Base-by-base conservation (phyloP, 2,797 vertebrate species). In the Megalops cyprinoides region DNA sequence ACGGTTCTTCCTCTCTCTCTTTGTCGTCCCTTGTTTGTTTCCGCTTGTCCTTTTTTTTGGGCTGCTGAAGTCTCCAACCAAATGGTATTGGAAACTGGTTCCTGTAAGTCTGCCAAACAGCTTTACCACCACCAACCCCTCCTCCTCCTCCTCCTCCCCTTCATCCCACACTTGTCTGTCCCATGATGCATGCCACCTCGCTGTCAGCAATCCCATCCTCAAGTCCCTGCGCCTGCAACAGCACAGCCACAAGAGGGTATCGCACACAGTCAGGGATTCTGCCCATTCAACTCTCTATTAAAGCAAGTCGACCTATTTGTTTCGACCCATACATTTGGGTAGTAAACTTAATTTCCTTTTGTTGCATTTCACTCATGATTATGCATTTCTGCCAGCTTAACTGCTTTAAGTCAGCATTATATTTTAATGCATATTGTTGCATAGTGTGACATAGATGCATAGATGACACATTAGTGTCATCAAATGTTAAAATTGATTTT, bases 51-150 rank as follows among this genome's bases (percentile, higher is more conserved):
- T 90, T 94, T 85, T 90, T 58, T 71, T 80, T 88, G 79, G 85
- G 85, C 93, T 92, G 92, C 93, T 93, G 95, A 97, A 99, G 98
- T 99, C 97, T 94, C 97, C 98, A 92, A 98, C 97, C 95, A 99
- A 99, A 95, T 99, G 98, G 98, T 99, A 98, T 94, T 98, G 97
- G 98, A 99, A 99, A 95, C 96, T 99, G 95, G 97, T 99, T 92
- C 98, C 98, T 95, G 98, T 99, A 98, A 99, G 97, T 99, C 91
- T 90, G 90, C 89, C 82, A 87, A 90, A 89, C 89, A 84, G 78
- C 85, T 90, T 89, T 82, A 82, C 51, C 75, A 51, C 10, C 90
- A n/a, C 88, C 82, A 78, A 78, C 86, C 87, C 20, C 80, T 49
- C 48, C 34, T 60, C 4, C 20, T 74, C 53, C 58, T 48, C 82